Conservation (phyloP, 2,113 vertebrate genomes). For the Pyrgilauda ruficollis region DNA sequence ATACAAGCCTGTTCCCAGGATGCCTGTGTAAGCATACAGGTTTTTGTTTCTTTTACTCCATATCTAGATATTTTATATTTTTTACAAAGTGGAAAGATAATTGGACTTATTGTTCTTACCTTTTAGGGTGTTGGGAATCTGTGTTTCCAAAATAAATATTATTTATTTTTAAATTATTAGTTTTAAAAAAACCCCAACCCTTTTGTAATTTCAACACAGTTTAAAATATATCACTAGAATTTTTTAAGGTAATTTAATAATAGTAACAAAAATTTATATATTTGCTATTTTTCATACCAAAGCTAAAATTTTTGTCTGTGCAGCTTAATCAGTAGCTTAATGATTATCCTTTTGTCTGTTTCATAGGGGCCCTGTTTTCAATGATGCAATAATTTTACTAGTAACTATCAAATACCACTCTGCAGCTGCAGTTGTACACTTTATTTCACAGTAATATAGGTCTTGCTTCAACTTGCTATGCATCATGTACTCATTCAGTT, state of each 20-base stretch:
- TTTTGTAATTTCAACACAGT: neutral
- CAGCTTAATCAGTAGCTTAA: neutral
- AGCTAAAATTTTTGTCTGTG: neutral
- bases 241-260: neutral
- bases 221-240: neutral
- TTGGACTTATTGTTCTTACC: neutral
- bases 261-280: neutral
- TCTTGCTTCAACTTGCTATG: neutral
- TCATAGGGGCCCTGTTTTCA: neutral
- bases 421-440: neutral
- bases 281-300: neutral
- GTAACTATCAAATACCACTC: neutral
- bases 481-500: neutral
- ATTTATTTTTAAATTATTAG: neutral
- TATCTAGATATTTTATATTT: neutral
- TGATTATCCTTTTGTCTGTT: neutral
- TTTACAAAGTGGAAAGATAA: neutral
- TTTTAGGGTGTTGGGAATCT: neutral
- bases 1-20: neutral
- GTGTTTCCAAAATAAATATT: neutral
- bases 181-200: neutral
- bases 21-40: neutral
- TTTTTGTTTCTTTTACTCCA: neutral
- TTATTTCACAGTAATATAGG: neutral
- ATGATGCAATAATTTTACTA: neutral